Base-by-base conservation (phyloP, 2,888 invertebrate genomes). In the Augiades crinisus region DNA sequence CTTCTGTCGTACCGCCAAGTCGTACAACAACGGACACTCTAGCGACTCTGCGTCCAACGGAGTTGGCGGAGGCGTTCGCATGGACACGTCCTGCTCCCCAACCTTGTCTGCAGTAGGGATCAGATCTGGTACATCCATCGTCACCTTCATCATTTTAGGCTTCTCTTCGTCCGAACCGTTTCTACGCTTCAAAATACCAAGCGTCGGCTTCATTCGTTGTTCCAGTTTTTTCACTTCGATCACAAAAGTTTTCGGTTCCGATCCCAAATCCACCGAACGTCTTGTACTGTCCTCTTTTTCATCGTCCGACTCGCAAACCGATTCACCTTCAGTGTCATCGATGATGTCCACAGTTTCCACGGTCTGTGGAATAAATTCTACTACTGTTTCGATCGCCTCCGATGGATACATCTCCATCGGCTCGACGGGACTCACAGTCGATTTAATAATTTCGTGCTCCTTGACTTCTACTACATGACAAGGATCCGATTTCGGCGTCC, bases 391-490 rank as follows among this genome's bases (percentile, higher is more conserved):
- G 37, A 88, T 67, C n/a, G 88, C 79, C 53, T 90, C 91, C 0
- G 89, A 31, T 1, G 65, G 62, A 22, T 91, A 89, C 13, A 90
- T 78, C 60, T 91, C 90, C 64, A 68, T 64, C 8, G 78, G 74
- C 41, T 81, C 79, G n/a, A 68, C 64, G 10, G 78, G 71, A 47
- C 68, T 70, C 16, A 94, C 92, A 53, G 92, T 90, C 10, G 93
- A 91, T 68, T 93, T 93, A 1, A 92, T 78, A 43, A 95, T 93
- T 74, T 95, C 94, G 67, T 90, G 92, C 66, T 92, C 94, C 58
- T 90, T 92, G 0, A 95, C 91, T 65, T 92, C 94, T 8, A 95
- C 95, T 59, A 94, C 87, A 60, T 91, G 92, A 45, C 91, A 55
- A n/a, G n/a, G 56, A 30, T 61, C 67, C 36, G 57, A 51, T 8